These are phyloP conservation scores for Plebejus anna DNA, from an alignment of 2,888 invertebrate genomes.

Conservation along the genomic window DNA sequence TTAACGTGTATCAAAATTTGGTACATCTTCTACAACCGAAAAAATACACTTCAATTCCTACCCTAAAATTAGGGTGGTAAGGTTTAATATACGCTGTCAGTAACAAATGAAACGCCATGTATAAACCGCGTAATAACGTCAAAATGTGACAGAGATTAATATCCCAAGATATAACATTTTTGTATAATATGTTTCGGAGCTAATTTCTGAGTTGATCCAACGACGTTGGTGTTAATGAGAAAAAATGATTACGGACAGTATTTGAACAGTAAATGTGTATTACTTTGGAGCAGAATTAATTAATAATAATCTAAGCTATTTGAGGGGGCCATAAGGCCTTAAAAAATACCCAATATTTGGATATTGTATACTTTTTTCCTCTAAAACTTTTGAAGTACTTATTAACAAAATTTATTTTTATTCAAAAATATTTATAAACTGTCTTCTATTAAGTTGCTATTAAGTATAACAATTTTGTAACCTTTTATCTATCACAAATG, in stretches of 20 bases:
- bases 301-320: neutral
- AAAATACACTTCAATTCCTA: neutral
- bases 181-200: neutral
- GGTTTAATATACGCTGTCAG: neutral
- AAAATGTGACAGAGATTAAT: conserved; percentile 1
- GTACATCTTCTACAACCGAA: neutral
- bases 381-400: neutral
- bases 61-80: neutral
- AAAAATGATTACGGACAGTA: neutral
- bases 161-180: neutral
- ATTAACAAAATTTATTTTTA: neutral
- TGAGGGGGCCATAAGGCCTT: neutral
- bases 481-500: too few species aligned
- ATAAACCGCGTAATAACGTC: neutral
- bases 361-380: too few species aligned
- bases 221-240: neutral
- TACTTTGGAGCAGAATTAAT: neutral
- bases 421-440: too few species aligned
- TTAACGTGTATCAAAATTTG: neutral
- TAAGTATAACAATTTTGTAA: too few species aligned
- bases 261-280: neutral
- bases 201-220: neutral
- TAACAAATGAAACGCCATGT: neutral
- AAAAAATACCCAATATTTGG: neutral
- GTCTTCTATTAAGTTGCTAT: too few species aligned